Conservation (phyloP, 2,888 invertebrate genomes). For the Cepaea hortensis region DNA sequence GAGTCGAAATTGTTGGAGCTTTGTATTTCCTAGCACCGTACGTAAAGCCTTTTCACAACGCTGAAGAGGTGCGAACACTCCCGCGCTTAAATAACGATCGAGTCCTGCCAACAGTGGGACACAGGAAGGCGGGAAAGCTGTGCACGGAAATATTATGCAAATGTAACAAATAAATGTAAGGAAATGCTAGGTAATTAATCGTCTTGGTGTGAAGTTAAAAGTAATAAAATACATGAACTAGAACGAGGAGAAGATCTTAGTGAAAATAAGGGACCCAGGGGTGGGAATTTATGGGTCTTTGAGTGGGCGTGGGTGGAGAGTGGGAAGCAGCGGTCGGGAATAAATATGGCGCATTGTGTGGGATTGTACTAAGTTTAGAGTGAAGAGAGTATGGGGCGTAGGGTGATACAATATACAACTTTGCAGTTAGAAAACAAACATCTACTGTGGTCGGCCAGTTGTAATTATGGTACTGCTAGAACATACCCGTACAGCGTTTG, state of each 20-base stretch:
- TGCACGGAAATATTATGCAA: constrained; percentile 9
- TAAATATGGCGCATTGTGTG: too few relatives aligned
- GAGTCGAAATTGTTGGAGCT: neutral
- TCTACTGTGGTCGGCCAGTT: too few relatives aligned
- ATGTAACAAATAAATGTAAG: constrained; percentile 23
- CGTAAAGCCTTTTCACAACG: neutral
- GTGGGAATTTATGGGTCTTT: neutral
- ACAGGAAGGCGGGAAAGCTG: neutral
- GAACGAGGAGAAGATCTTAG: neutral
- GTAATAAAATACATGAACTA: neutral
- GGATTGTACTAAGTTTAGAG: too few relatives aligned
- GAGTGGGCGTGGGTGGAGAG: too few relatives aligned
- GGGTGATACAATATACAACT: too few relatives aligned
- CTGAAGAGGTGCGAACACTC: constrained; percentile 1
- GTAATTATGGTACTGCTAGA: too few relatives aligned
- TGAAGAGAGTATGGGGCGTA: too few relatives aligned
- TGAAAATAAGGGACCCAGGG: neutral
- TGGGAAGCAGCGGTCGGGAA: too few relatives aligned
- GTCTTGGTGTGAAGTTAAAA: neutral
- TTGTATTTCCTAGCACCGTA: neutral
- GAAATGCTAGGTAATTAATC: constrained; percentile 29
- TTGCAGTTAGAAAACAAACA: too few relatives aligned
- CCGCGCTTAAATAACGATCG: constrained; percentile 12
- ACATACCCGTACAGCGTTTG: too few relatives aligned
- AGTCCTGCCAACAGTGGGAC: neutral